These are phyloP conservation scores for Argynnis bischoffii DNA, from an alignment of 2,888 invertebrate species.

Conservation along the genomic window DNA sequence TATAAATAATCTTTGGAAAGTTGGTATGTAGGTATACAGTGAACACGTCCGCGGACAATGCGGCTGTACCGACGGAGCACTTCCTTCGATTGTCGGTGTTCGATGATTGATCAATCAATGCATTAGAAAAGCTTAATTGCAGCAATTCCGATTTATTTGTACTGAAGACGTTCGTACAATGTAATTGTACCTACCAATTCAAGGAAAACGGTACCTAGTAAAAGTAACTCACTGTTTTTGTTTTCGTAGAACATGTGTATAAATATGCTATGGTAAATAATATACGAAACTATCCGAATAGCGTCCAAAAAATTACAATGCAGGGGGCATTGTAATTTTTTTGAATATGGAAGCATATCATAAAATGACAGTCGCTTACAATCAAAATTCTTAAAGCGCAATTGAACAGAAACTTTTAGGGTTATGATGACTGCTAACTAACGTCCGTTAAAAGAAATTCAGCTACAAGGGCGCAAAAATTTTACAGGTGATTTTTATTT, in stretches of 20 bases:
- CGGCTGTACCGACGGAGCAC: conserved; percentile 61
- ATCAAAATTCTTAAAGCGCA: no score
- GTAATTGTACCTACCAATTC: conserved; percentile 33
- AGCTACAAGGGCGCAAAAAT: no score
- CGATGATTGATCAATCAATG: conserved; percentile 80
- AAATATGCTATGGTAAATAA: no score
- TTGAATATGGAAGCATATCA: no score
- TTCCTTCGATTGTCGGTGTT: conserved; percentile 68
- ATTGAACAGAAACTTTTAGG: no score
- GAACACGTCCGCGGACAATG: conserved; percentile 67
- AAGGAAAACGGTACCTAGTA: conserved; percentile 1
- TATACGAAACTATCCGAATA: no score
- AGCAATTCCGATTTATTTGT: conserved; percentile 73
- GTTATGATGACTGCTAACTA: no score
- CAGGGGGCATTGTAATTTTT: no score
- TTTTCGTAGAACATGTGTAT: neutral
- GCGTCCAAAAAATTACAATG: no score
- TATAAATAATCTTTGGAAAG: conserved; percentile 44
- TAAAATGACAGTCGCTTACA: no score
- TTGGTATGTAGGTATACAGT: conserved; percentile 43
- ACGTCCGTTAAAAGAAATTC: no score
- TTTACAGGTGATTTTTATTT: no score
- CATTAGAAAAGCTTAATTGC: conserved; percentile 78
- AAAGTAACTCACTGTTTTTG: neutral
- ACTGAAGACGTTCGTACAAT: conserved; percentile 52